Percentiles rank a stretch among this genome's conserved stretches.
phyloP scores from a whole-genome alignment of 1,140 invertebrate genomes.

The Drosophila bocqueti region DNA sequence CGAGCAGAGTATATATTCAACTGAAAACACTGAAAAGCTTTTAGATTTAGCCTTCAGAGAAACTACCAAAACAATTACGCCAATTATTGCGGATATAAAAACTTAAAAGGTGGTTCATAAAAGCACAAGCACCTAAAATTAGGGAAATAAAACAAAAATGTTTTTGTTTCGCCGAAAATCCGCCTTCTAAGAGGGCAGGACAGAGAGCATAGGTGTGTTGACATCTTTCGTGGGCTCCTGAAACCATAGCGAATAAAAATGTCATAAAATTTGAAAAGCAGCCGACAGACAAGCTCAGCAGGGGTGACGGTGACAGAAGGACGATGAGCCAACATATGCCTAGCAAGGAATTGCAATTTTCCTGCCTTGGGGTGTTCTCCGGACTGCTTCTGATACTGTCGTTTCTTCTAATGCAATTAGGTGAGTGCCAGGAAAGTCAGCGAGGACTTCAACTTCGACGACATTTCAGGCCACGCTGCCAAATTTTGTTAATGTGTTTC shows the following conservation, averaged over 20 bases:
- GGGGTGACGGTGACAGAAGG: conserved; percentile 4
- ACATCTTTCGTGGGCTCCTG: conserved; percentile 36
- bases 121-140: conserved; percentile 27
- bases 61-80: conserved; percentile 78
- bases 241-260: conserved; percentile 68
- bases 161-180: conserved; percentile 53
- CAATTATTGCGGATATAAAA: conserved; percentile 75
- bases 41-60: conserved; percentile 43
- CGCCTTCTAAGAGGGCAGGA: not conserved
- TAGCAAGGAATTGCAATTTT: conserved; percentile 63
- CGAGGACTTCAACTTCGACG: conserved; percentile 33
- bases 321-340: conserved; percentile 57
- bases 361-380: conserved; percentile 36
- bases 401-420: conserved; percentile 74
- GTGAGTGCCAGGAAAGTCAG: conserved; percentile 59
- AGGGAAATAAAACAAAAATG: conserved; percentile 59
- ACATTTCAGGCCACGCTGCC: conserved; percentile 39
- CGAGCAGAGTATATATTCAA: not conserved
- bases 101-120: conserved; percentile 62
- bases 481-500: conserved; percentile 79
- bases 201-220: conserved; percentile 51
- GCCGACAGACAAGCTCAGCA: conserved; percentile 48
- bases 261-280: conserved; percentile 80
- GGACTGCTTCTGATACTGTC: conserved; percentile 13
- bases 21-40: conserved; percentile 73